Percentiles rank a stretch among this genome's conserved stretches.
phyloP scores from a whole-genome alignment of 2,113 vertebrate genomes.

The Stictonetta naevosa region DNA sequence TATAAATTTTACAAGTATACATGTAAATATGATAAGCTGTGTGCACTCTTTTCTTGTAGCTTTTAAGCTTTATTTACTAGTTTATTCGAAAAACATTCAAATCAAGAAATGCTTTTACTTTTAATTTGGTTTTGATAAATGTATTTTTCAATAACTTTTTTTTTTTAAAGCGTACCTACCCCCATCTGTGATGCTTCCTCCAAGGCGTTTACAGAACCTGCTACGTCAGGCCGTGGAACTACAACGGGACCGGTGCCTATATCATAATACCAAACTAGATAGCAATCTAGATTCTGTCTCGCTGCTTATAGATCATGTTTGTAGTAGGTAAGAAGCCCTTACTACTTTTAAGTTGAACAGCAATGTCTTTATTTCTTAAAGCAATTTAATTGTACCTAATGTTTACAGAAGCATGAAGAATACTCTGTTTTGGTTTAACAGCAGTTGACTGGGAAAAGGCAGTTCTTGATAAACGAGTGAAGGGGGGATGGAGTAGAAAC shows the following conservation, averaged over 20 bases:
- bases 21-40: neutral
- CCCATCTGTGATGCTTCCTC: constrained; percentile 97
- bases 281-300: constrained; percentile 92
- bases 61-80: neutral
- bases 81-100: neutral
- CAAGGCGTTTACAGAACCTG: constrained; percentile 92
- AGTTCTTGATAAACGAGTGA: accelerated
- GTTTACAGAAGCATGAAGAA: neutral
- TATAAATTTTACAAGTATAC: neutral
- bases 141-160: neutral
- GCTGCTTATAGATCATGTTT: constrained; percentile 94
- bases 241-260: constrained; percentile 95
- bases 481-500: neutral
- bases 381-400: neutral
- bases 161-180: constrained; percentile 88
- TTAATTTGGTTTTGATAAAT: neutral
- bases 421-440: neutral
- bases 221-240: constrained; percentile 95
- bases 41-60: neutral
- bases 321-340: constrained; percentile 87
- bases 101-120: neutral
- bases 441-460: neutral
- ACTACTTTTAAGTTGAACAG: neutral
- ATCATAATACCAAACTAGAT: constrained; percentile 96
- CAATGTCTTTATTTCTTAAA: neutral